Percentiles rank a stretch among this genome's conserved stretches.
Evolutionary conservation across 2,113 vertebrate species (phyloP).

Genomic region (Oreamnos americanus): DNA sequence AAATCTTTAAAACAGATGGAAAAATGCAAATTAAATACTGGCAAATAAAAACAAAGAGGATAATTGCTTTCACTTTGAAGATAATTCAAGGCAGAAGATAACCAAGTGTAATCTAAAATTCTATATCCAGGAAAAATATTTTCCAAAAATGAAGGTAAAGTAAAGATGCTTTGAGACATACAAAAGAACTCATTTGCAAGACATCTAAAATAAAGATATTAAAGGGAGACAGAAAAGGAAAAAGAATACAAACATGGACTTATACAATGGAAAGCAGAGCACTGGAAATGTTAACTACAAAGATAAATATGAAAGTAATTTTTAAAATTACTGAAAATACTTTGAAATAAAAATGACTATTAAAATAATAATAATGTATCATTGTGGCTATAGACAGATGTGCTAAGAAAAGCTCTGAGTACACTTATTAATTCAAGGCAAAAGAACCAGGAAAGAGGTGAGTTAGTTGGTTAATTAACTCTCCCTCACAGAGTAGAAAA

Average conservation of each 20-base stretch:
- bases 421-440: neutral
- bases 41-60: neutral
- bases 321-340: neutral
- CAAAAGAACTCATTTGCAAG: neutral
- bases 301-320: neutral
- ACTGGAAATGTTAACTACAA: neutral
- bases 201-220: neutral
- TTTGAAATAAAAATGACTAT: neutral
- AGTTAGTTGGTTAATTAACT: neutral
- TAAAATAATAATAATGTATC: neutral
- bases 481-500: neutral
- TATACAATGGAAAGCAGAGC: neutral
- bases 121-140: neutral
- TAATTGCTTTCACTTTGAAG: neutral
- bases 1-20: neutral
- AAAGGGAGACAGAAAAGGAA: neutral
- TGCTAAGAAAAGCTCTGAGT: neutral
- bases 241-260: neutral
- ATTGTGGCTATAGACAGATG: neutral
- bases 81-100: neutral
- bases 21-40: neutral
- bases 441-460: neutral
- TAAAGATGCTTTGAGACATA: neutral
- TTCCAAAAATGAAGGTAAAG: neutral
- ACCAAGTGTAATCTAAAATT: neutral